A percentile compares a stretch with the other conserved stretches of the same genome.
Evolutionary conservation across 2,113 vertebrate genomes (phyloP).

Genomic region (Colaptes auratus): DNA sequence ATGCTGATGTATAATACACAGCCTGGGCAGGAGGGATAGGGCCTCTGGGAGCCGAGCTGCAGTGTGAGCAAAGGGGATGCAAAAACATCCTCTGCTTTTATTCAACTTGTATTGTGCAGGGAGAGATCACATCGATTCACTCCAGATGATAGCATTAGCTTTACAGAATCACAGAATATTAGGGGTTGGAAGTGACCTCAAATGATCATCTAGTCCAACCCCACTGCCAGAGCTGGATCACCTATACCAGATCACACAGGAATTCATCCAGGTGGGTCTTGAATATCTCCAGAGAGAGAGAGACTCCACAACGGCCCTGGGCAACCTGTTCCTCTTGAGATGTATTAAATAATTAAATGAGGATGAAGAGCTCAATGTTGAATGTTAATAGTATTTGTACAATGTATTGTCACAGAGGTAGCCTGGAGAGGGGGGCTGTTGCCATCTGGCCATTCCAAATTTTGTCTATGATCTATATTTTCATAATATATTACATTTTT

Average conservation of each 20-base stretch:
- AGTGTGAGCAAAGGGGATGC: rapidly evolving
- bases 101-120: not conserved
- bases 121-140: not conserved
- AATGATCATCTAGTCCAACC: too few species aligned
- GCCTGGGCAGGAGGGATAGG: not conserved
- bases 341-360: slow-evolving; percentile 2
- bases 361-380: not conserved
- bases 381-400: not conserved
- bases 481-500: not conserved
- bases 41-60: not conserved
- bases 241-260: too few species aligned
- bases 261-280: too few species aligned
- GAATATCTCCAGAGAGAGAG: too few species aligned
- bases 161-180: not conserved
- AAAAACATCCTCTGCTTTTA: not conserved
- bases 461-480: not conserved
- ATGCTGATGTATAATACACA: not conserved
- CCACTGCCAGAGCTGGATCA: too few species aligned
- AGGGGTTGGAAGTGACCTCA: too few species aligned
- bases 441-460: not conserved
- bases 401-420: not conserved
- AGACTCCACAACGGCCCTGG: too few species aligned
- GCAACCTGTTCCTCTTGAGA: not conserved
- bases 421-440: not conserved
- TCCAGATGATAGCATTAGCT: not conserved